Conservation (phyloP, 2,888 invertebrate species). For the Watsonalla cultraria region DNA sequence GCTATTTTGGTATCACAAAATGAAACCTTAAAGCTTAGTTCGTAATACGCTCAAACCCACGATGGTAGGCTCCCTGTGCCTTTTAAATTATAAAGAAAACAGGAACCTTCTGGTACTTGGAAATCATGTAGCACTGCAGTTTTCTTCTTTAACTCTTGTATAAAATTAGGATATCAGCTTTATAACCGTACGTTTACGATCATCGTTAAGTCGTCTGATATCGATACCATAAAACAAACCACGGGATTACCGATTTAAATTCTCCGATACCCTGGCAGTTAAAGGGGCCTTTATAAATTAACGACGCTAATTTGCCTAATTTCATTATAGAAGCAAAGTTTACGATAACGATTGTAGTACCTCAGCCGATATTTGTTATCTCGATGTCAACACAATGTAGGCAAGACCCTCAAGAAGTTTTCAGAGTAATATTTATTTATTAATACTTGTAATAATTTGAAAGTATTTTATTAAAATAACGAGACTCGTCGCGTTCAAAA, state of each 20-base stretch:
- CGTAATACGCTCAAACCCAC: too few species aligned
- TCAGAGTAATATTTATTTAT: background rate
- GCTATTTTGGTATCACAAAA: too few species aligned
- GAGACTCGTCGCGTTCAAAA: too few species aligned
- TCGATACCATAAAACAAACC: slow-evolving; percentile 71
- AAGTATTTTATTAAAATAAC: too few species aligned
- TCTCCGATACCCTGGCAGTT: slow-evolving; percentile 67
- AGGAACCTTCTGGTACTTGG: slow-evolving; percentile 3
- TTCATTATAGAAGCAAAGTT: slow-evolving; percentile 75
- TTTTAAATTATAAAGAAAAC: too few species aligned
- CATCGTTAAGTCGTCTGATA: slow-evolving; percentile 62
- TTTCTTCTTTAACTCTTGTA: slow-evolving; percentile 31
- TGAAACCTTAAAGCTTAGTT: too few species aligned
- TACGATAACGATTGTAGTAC: slow-evolving; percentile 57
- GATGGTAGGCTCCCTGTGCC: too few species aligned
- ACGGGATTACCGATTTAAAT: slow-evolving; percentile 71
- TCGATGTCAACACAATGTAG: slow-evolving; percentile 16
- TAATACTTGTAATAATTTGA: too few species aligned
- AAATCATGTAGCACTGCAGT: slow-evolving; percentile 19
- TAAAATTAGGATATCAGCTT: slow-evolving; percentile 43
- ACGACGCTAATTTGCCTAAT: slow-evolving; percentile 75
- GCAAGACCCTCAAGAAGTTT: slow-evolving; percentile 1
- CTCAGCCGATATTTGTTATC: slow-evolving; percentile 15
- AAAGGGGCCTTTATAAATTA: slow-evolving; percentile 70
- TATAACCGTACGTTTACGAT: slow-evolving; percentile 49